Evolutionary conservation across 1,140 invertebrate genomes (phyloP).

Genomic region (Drosophila nasuta): DNA sequence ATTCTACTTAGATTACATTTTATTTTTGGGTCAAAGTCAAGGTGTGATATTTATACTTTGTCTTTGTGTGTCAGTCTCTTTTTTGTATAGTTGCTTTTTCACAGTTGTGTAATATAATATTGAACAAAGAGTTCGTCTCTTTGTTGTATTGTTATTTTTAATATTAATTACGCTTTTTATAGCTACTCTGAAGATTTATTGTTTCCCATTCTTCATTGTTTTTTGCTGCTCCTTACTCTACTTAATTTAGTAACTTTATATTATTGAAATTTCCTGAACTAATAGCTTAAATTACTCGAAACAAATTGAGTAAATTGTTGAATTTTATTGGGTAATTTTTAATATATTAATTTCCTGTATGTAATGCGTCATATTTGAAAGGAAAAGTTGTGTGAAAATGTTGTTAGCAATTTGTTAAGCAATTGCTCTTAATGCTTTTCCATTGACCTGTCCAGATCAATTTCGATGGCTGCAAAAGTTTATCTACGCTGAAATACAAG

Average conservation of each 20-base stretch:
- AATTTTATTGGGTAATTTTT: too few relatives aligned
- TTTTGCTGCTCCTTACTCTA: not conserved
- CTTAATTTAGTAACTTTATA: too few relatives aligned
- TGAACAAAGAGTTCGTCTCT: not conserved
- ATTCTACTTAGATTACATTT: slow-evolving; percentile 14
- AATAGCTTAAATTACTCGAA: too few relatives aligned
- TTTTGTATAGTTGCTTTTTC: not conserved
- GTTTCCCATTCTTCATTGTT: not conserved
- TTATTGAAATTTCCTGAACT: too few relatives aligned
- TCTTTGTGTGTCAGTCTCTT: not conserved
- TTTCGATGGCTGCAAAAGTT: slow-evolving; percentile 2
- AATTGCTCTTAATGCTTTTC: slow-evolving; percentile 3
- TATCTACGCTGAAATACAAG: too few relatives aligned
- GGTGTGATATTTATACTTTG: slow-evolving; percentile 4
- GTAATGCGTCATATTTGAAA: too few relatives aligned
- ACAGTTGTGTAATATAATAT: slow-evolving; percentile 1
- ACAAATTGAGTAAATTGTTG: too few relatives aligned
- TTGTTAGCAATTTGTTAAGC: not conserved
- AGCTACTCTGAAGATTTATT: not conserved
- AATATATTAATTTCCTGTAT: too few relatives aligned
- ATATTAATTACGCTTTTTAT: not conserved
- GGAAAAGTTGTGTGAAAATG: not conserved
- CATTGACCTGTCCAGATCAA: not conserved
- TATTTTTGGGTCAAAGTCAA: slow-evolving; percentile 35
- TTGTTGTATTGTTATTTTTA: not conserved